These are phyloP conservation scores for Peromyscus eremicus DNA, from an alignment of 2,797 vertebrate genomes.

Conservation along the genomic window DNA sequence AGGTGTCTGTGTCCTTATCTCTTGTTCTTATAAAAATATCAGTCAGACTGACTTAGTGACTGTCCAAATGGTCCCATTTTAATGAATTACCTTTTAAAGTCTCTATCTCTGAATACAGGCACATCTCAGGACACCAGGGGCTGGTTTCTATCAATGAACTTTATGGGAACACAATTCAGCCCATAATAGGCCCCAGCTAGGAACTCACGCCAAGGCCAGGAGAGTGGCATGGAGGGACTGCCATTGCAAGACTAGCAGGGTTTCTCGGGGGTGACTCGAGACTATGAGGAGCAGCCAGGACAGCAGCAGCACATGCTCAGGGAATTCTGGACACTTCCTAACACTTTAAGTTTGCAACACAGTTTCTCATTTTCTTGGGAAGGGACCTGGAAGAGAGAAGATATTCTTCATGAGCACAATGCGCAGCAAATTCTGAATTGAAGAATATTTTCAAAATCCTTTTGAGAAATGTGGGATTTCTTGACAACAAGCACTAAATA, in stretches of 20 bases:
- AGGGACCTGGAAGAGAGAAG: neutral
- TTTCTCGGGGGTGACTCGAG: neutral
- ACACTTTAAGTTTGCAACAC: neutral
- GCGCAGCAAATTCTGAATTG: constrained; percentile 9
- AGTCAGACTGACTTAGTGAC: neutral
- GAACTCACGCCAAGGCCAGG: neutral
- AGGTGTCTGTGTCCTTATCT: neutral
- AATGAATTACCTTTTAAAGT: neutral
- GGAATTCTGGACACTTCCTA: neutral
- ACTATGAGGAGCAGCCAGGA: neutral
- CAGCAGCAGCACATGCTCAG: neutral
- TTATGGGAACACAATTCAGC: neutral
- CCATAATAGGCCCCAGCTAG: neutral
- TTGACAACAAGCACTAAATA: constrained; percentile 55
- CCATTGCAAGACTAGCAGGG: neutral
- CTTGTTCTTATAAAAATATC: neutral
- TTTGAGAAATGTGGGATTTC: constrained; percentile 42
- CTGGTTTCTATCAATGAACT: neutral
- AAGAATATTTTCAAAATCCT: neutral
- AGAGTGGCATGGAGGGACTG: neutral
- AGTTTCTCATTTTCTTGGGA: neutral
- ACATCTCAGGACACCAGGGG: neutral
- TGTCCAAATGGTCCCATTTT: neutral
- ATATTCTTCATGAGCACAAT: neutral
- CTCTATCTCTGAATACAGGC: neutral